Evolutionary conservation across 2,888 invertebrate species (phyloP).

Genomic region (Orchesella flavescens): DNA sequence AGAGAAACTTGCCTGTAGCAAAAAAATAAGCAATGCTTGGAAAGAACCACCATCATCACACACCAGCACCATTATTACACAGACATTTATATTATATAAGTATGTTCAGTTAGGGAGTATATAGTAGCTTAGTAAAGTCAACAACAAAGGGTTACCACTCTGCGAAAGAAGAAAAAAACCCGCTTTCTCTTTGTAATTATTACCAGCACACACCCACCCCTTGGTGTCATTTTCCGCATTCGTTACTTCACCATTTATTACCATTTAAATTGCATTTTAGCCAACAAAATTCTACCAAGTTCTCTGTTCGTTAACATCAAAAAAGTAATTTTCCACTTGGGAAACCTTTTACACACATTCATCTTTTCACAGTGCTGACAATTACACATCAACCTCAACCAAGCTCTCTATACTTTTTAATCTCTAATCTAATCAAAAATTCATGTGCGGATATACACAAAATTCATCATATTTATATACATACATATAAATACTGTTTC

Average conservation of each 20-base stretch:
- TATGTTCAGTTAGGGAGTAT: too few species aligned
- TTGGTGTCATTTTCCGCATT: not conserved
- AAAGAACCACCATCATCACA: too few species aligned
- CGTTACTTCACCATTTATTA: conserved; percentile 15
- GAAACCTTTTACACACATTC: not conserved
- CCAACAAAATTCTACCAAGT: not conserved
- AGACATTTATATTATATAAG: too few species aligned
- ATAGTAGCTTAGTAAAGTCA: too few species aligned
- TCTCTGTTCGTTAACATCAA: not conserved
- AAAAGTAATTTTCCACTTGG: not conserved
- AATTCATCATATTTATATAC: too few species aligned
- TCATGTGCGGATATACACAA: too few species aligned
- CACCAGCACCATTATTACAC: too few species aligned
- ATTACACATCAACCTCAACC: not conserved
- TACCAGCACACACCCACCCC: not conserved
- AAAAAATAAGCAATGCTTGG: too few species aligned
- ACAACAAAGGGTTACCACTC: too few species aligned
- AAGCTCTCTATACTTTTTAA: not conserved
- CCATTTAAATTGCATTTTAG: conserved; percentile 22
- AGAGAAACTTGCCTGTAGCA: too few species aligned
- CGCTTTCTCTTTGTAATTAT: conserved; percentile 14
- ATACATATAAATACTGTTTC: too few species aligned
- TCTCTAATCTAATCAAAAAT: too few species aligned
- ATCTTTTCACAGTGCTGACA: not conserved
- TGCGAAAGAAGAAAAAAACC: not conserved